Conservation (phyloP, 2,113 vertebrate genomes). For the Cyanocitta stelleri region DNA sequence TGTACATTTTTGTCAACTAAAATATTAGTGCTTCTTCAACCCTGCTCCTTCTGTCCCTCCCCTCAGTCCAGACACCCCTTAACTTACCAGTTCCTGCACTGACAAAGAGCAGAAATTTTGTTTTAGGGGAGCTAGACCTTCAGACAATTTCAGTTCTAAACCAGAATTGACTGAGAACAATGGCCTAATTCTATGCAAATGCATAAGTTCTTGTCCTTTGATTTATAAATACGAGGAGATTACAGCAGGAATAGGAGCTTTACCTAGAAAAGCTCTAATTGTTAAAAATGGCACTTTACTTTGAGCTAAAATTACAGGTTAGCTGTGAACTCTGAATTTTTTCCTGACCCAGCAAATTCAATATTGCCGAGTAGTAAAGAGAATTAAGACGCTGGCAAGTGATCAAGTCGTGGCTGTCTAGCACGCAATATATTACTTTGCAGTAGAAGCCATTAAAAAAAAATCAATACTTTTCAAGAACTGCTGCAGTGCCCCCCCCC, state of each 20-base stretch:
- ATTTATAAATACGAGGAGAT: not conserved
- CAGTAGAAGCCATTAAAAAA: conserved; percentile 33
- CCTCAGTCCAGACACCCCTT: conserved; percentile 1
- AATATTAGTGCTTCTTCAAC: conserved; percentile 18
- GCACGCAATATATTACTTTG: not conserved
- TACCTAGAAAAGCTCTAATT: not conserved
- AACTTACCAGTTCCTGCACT: not conserved
- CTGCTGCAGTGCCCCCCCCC: not conserved
- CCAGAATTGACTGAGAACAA: not conserved
- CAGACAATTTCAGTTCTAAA: not conserved
- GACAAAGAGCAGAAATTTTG: not conserved
- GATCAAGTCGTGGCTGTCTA: not conserved
- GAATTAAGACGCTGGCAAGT: not conserved
- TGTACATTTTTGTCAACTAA: conserved; percentile 54
- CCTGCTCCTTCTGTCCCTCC: conserved; percentile 12
- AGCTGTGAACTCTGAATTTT: not conserved
- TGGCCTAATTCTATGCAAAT: not conserved
- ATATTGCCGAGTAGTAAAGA: not conserved
- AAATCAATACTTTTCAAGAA: not conserved
- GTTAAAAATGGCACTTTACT: not conserved
- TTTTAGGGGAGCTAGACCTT: not conserved
- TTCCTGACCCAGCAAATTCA: not conserved
- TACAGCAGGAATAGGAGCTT: not conserved
- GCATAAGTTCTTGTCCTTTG: not conserved
- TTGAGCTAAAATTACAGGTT: not conserved